Evolutionary conservation across 2,113 vertebrate species (phyloP).

Genomic region (Potamarius usumacintae): DNA sequence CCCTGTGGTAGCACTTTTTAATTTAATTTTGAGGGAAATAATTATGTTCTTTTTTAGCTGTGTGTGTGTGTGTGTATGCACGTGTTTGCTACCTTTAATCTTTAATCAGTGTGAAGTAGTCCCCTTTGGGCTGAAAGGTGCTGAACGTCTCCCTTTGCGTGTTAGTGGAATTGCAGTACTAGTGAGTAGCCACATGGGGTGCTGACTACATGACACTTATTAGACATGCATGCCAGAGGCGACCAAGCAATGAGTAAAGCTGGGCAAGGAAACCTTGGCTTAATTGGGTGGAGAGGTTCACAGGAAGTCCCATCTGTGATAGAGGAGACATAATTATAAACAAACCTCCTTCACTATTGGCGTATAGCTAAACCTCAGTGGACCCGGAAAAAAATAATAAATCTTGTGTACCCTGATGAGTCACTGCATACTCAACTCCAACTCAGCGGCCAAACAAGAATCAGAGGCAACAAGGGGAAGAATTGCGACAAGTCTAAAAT

Average conservation of each 20-base stretch:
- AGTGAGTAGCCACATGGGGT: conserved; percentile 38
- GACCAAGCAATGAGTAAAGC: conserved; percentile 54
- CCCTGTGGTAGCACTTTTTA: conserved; percentile 68
- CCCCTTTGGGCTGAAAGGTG: conserved; percentile 71
- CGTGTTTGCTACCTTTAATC: conserved; percentile 69
- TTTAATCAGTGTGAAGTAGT: conserved; percentile 73
- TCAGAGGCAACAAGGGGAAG: conserved; percentile 61
- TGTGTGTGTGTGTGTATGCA: conserved; percentile 44
- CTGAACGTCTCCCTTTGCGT: conserved; percentile 54
- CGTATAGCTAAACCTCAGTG: conserved; percentile 60
- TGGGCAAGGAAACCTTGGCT: conserved; percentile 60
- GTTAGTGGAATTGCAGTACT: conserved; percentile 50
- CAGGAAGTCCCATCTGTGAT: conserved; percentile 67
- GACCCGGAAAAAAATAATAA: conserved; percentile 48
- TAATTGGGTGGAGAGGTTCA: conserved; percentile 72
- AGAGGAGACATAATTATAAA: conserved; percentile 73
- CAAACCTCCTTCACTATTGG: conserved; percentile 70
- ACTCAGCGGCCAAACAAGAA: conserved; percentile 66
- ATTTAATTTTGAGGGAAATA: conserved; percentile 75
- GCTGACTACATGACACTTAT: conserved; percentile 49
- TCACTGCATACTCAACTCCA: conserved; percentile 68
- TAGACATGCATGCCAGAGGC: conserved; percentile 52
- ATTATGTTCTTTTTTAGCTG: conserved; percentile 62
- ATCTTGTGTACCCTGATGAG: conserved; percentile 63
- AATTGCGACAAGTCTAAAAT: conserved; percentile 65